Evolutionary conservation across 2,888 invertebrate genomes (phyloP), one percentile per base, ranked within the genome.

Genomic region (Drosophila gaucha): DNA sequence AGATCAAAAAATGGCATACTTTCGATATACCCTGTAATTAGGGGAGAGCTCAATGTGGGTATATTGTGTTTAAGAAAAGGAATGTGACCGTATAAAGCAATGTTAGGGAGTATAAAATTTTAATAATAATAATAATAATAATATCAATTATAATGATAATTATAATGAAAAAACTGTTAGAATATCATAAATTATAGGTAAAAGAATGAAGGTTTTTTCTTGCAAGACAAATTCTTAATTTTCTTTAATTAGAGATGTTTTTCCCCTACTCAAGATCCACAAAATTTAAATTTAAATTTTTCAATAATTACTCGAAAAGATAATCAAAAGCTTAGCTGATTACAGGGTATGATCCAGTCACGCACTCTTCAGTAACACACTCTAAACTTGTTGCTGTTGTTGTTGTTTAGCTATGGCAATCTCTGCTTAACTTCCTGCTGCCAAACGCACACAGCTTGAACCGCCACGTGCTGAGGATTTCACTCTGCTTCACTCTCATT

Each of bases 351-450:
- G 6, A 14, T 0, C 2, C 1, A 26, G 26, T 35, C 24, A 8
- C 8, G 3, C 24, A 24, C 8, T 0, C 12, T 10, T 2, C 1
- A 5, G 0, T 3, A 4, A 18, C 10, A 12, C 38, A 22, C 31
- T 39, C 12, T 12, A 8, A 18, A 50, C 12, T 24, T 31, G 24
- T 31, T 31, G 49, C 28, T 18, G 26, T 36, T 18, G 20, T 30
- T 55, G 57, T 62, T 64, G 68, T 54, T 49, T 56, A 49, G 57
- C 50, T 64, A 78, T 76, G 79, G 71, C 82, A 82, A 82, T 82
- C 82, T 85, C 51, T 65, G 67, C 63, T 74, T 72, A 72, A 67
- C 85, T 74, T 85, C 71, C 82, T 41, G 76, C 78, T 66, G 74
- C 62, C 73, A 59, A 64, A 63, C 63, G n/a, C n/a, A 56, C 69